A percentile compares a stretch with the other conserved stretches of the same genome.
These are phyloP conservation scores for Oppia nitens DNA, from an alignment of 1,140 invertebrate species.

Conservation along the genomic window DNA sequence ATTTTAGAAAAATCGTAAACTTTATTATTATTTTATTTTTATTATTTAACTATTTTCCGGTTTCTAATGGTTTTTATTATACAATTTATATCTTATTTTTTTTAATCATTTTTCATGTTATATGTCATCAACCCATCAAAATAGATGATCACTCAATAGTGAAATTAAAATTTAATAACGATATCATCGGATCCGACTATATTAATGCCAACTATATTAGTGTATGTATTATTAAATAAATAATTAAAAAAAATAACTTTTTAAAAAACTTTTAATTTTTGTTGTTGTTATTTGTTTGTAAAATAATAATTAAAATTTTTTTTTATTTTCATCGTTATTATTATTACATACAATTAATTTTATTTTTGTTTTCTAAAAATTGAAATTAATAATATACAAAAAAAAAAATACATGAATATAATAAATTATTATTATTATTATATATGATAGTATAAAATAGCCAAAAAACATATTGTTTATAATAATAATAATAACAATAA, in stretches of 20 bases:
- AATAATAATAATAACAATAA: too few species aligned
- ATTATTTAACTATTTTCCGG: too few species aligned
- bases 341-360: not conserved
- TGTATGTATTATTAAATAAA: slow-evolving; percentile 32
- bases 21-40: too few species aligned
- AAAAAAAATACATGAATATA: too few species aligned
- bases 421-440: too few species aligned
- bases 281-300: not conserved
- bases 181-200: slow-evolving; percentile 87
- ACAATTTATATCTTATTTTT: too few species aligned
- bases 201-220: slow-evolving; percentile 91
- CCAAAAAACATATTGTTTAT: too few species aligned
- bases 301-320: not conserved
- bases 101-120: too few species aligned
- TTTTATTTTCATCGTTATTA: not conserved
- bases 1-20: too few species aligned
- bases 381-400: not conserved
- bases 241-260: not conserved
- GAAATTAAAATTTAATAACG: slow-evolving; percentile 78
- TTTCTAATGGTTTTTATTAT: too few species aligned
- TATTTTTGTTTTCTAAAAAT: not conserved
- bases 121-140: too few species aligned
- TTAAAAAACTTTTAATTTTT: not conserved
- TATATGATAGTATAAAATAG: too few species aligned
- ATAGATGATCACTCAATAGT: slow-evolving; percentile 75